These are phyloP conservation scores for Rhopilema esculentum DNA, from an alignment of 30 jellyfish, hydroid and myxozoan species.

Conservation along the genomic window DNA sequence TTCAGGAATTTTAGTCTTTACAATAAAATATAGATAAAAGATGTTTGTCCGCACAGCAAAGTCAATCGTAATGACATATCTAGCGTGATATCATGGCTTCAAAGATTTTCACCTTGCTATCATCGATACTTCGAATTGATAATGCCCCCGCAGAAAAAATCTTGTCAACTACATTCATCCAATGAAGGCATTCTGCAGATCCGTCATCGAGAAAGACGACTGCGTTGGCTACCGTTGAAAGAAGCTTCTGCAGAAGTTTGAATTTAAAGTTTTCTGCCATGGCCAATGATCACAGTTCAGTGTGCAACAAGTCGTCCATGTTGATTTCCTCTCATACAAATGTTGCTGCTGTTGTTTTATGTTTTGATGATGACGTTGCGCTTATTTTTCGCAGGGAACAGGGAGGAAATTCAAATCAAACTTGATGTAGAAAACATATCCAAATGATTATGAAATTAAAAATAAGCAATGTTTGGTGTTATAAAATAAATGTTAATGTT, in stretches of 20 bases:
- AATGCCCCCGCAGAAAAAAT: constrained; percentile 83
- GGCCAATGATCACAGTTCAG: background rate
- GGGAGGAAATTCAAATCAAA: background rate
- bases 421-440: too few relatives aligned
- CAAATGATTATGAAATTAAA: too few relatives aligned
- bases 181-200: constrained; percentile 82
- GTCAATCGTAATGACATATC: too few relatives aligned
- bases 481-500: too few relatives aligned
- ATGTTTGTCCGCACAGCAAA: too few relatives aligned
- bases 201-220: constrained; percentile 85
- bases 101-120: constrained; percentile 48
- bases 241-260: constrained; percentile 36
- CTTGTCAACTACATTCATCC: constrained; percentile 75
- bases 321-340: background rate
- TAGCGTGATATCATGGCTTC: too few relatives aligned
- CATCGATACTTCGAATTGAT: constrained; percentile 61
- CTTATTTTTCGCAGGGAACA: background rate
- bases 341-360: background rate
- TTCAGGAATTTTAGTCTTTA: too few relatives aligned
- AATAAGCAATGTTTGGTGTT: too few relatives aligned
- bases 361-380: background rate
- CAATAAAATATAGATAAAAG: too few relatives aligned
- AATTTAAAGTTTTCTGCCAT: constrained; percentile 17
- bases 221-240: constrained; percentile 75
- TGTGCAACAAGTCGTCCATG: background rate